A percentile compares a stretch with the other conserved stretches of the same genome.
These are phyloP conservation scores for Patella pellucida DNA, from an alignment of 2,888 invertebrate genomes.

Conservation along the genomic window DNA sequence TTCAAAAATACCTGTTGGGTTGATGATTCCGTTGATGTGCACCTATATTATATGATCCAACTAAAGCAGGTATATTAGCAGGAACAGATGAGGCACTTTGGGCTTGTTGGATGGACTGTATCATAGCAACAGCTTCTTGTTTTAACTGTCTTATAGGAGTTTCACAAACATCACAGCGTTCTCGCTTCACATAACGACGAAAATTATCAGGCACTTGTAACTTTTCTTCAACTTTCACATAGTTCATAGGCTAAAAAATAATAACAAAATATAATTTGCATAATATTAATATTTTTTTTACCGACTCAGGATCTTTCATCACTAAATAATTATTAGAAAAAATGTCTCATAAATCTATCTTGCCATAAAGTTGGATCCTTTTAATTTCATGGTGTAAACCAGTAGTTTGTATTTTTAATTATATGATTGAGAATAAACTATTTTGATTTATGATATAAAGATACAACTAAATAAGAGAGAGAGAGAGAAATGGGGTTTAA, in stretches of 20 bases:
- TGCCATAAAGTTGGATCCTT: no score
- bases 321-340: no score
- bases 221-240: slow-evolving; percentile 51
- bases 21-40: slow-evolving; percentile 30
- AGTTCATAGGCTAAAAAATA: slow-evolving; percentile 44
- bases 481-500: no score
- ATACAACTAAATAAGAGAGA: no score
- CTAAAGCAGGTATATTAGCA: slow-evolving; percentile 47
- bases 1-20: neutral
- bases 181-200: slow-evolving; percentile 41
- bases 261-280: neutral
- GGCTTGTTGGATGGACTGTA: slow-evolving; percentile 62
- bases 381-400: no score
- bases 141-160: slow-evolving; percentile 56
- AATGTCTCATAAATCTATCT: no score
- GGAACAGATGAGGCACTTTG: slow-evolving; percentile 44
- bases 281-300: no score
- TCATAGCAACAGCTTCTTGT: slow-evolving; percentile 62
- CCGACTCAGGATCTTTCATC: no score
- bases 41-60: slow-evolving; percentile 46
- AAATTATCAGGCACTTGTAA: slow-evolving; percentile 51
- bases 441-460: no score
- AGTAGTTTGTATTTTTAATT: no score
- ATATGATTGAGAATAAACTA: no score
- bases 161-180: slow-evolving; percentile 62